These are phyloP conservation scores for Oxytorus armatus DNA, from an alignment of 2,888 invertebrate species.

Conservation along the genomic window DNA sequence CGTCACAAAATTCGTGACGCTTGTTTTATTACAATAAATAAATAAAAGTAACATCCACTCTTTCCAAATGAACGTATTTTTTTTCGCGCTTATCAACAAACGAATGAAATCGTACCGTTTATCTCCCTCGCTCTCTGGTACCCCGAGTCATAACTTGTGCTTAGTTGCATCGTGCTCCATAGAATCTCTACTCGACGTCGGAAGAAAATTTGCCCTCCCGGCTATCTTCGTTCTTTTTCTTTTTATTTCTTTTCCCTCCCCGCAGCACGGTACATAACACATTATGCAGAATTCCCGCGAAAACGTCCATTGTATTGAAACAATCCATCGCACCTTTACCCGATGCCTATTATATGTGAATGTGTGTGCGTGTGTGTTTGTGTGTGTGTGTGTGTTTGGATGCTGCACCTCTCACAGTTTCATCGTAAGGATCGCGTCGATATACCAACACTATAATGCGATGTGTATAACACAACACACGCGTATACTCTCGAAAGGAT, in stretches of 20 bases:
- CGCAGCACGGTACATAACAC: slow-evolving; percentile 22
- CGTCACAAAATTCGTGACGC: too few species aligned
- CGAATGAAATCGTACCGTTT: neutral
- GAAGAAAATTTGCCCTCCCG: slow-evolving; percentile 16
- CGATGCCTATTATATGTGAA: slow-evolving; percentile 24
- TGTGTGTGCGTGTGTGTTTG: neutral
- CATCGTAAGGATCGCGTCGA: slow-evolving; percentile 59
- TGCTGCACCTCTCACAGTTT: slow-evolving; percentile 46
- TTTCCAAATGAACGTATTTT: too few species aligned
- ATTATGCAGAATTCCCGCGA: slow-evolving; percentile 51
- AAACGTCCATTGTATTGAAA: slow-evolving; percentile 63
- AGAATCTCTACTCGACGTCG: neutral
- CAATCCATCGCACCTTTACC: slow-evolving; percentile 53
- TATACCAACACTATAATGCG: slow-evolving; percentile 53
- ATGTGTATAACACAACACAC: slow-evolving; percentile 38
- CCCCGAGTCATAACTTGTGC: neutral
- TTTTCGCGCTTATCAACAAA: too few species aligned
- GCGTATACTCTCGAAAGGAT: slow-evolving; percentile 64
- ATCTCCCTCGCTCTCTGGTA: neutral
- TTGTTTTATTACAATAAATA: too few species aligned
- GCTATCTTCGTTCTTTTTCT: slow-evolving; percentile 1
- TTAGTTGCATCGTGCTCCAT: slow-evolving; percentile 6
- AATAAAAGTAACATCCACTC: too few species aligned
- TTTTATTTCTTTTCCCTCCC: neutral
- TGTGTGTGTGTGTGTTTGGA: neutral